phyloP scores from a whole-genome alignment of 2,113 vertebrate species.

The Litocranius walleri region DNA sequence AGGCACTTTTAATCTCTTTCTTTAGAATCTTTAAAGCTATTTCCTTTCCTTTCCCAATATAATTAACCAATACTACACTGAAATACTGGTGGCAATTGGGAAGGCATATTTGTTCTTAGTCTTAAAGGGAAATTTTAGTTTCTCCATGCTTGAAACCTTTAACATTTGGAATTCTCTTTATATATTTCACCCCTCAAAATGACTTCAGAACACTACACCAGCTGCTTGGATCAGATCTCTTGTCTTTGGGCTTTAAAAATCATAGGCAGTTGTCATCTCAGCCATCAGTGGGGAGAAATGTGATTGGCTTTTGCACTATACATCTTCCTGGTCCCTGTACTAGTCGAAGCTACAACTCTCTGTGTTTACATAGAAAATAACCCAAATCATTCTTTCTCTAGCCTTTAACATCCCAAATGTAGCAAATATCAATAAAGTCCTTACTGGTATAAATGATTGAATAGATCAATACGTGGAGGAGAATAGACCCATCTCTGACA shows the following conservation, averaged over 20 bases:
- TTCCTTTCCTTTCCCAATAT: not conserved
- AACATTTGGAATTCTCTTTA: not conserved
- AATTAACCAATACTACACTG: not conserved
- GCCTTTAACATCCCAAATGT: not conserved
- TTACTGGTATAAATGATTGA: not conserved
- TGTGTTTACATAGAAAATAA: not conserved
- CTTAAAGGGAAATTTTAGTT: not conserved
- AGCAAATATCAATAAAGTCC: not conserved
- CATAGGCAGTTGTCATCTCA: not conserved
- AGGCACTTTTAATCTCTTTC: not conserved
- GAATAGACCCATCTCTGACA: not conserved
- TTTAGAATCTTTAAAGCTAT: constrained; percentile 8
- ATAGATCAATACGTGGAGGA: not conserved
- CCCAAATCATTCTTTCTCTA: not conserved
- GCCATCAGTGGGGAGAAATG: too few species aligned
- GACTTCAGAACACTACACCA: not conserved
- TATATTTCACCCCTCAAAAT: not conserved
- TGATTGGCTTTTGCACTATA: not conserved
- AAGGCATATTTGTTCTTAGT: not conserved
- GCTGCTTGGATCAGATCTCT: not conserved
- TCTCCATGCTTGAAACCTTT: not conserved
- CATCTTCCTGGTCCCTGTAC: not conserved
- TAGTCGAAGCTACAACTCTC: not conserved
- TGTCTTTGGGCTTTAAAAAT: not conserved
- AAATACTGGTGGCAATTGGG: not conserved